Base-by-base conservation (phyloP, 2,113 vertebrate genomes). In the Amphiprion percula region DNA sequence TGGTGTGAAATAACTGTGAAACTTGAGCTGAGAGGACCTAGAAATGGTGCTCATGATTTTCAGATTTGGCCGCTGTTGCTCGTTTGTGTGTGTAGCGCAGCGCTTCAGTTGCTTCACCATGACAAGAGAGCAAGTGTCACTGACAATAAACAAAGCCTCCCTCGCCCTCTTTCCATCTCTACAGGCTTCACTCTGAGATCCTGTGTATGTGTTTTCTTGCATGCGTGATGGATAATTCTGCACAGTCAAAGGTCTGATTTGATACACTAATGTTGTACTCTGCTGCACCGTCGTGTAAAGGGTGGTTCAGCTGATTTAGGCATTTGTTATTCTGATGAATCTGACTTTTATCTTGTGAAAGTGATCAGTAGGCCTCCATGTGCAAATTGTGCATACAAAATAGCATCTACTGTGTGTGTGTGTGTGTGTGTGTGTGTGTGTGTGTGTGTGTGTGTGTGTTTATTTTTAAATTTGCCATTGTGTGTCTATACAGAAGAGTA, bases 81-180 rank as follows among this genome's bases (percentile, higher is more conserved):
- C 21, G 30, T 66, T 15, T 30, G 49, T 41, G 62, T 30, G 23
- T 41, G 62, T 49, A n/a, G 49, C 12, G 28, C 64, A 37, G 17
- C 6, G 21, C 41, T 52, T 53, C 17, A 47, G 66, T 24, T 7
- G 14, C 62, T 53, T 10, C 37, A 23, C 1, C 24, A 46, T 14
- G 49, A 69, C 3, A 24, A 62, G 55, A 54, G 33, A 59, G 52
- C 37, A 17, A 77, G 72, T 16, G 49, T 72, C 56, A 46, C 58
- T 30, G 68, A 66, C 47, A 41, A 21, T 33, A 73, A 66, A 74
- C 56, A 59, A 74, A 80, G 23, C 58, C 16, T 61, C 4, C 23
- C 23, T 39, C 16, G 23, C 11, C 23, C 3, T 28, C 5, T n/a
- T 1, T 65, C 33, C 9, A 2, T 66, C 33, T 54, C 4, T 0